phyloP scores from a whole-genome alignment of 1,140 invertebrate genomes.

The Stenopsyche tienmushanensis region DNA sequence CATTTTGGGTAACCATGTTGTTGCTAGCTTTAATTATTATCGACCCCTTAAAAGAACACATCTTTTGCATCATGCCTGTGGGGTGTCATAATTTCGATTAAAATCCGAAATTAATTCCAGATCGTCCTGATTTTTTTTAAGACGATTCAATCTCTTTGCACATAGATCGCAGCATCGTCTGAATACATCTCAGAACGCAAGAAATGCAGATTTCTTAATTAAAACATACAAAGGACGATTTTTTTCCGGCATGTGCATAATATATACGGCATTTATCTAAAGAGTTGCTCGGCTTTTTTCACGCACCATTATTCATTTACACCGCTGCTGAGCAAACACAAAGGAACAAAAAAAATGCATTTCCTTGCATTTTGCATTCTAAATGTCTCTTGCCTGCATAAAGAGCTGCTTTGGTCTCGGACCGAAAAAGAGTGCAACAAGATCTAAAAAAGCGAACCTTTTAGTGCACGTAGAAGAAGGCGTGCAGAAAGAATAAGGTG shows the following conservation, averaged over 20 bases:
- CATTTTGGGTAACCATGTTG: conserved; percentile 8
- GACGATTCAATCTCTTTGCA: no score
- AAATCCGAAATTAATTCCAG: background rate
- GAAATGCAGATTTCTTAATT: no score
- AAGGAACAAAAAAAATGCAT: conserved; percentile 40
- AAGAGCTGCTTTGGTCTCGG: conserved; percentile 6
- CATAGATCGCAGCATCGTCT: no score
- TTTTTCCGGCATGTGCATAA: no score
- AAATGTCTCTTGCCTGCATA: conserved; percentile 17
- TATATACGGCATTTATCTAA: no score
- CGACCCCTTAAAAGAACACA: background rate
- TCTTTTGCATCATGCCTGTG: background rate
- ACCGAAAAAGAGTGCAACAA: conserved; percentile 21
- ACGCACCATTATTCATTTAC: conserved; percentile 17
- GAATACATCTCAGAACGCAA: no score
- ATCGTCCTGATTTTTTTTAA: background rate
- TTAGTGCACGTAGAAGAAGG: conserved; percentile 3
- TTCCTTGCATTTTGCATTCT: conserved; percentile 41
- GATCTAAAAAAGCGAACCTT: conserved; percentile 4
- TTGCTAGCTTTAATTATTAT: background rate
- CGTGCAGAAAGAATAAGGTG: background rate
- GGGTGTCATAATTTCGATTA: conserved; percentile 1
- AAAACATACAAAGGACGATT: no score
- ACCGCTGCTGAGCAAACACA: conserved; percentile 12
- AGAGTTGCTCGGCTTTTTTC: no score